phyloP scores from a whole-genome alignment of 2,797 vertebrate genomes.

The Chelonia mydas region DNA sequence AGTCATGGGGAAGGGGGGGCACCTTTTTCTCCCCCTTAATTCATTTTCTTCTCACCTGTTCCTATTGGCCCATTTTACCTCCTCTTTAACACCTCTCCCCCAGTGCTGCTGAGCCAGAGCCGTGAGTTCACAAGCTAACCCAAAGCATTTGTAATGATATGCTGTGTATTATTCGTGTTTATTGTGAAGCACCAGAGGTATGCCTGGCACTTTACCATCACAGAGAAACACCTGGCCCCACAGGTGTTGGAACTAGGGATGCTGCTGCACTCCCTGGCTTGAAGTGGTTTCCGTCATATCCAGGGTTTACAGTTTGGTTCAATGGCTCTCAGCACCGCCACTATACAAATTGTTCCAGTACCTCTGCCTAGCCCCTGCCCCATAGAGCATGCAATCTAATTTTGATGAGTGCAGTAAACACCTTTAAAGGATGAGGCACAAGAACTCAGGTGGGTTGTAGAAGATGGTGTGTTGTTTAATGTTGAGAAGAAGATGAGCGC shows the following conservation, averaged over 20 bases:
- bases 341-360: too few species aligned
- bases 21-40: neutral
- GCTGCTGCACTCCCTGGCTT: too few species aligned
- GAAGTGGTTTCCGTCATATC: too few species aligned
- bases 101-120: neutral
- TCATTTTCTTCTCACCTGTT: neutral
- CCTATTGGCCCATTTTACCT: neutral
- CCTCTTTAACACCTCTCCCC: neutral
- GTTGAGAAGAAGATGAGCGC: neutral
- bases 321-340: too few species aligned
- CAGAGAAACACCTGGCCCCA: neutral
- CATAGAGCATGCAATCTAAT: neutral
- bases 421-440: constrained; percentile 2
- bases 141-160: neutral
- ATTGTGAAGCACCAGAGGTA: neutral
- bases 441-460: neutral
- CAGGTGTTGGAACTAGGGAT: too few species aligned
- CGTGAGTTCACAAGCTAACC: neutral
- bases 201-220: neutral
- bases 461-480: constrained; percentile 5
- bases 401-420: neutral
- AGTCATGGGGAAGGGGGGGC: neutral
- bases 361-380: neutral
- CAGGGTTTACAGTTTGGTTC: too few species aligned
- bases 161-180: neutral